Evolutionary conservation across 2,888 invertebrate species (phyloP), one percentile per base, ranked within the genome.

Genomic region (Tolmerus cingulatus): DNA sequence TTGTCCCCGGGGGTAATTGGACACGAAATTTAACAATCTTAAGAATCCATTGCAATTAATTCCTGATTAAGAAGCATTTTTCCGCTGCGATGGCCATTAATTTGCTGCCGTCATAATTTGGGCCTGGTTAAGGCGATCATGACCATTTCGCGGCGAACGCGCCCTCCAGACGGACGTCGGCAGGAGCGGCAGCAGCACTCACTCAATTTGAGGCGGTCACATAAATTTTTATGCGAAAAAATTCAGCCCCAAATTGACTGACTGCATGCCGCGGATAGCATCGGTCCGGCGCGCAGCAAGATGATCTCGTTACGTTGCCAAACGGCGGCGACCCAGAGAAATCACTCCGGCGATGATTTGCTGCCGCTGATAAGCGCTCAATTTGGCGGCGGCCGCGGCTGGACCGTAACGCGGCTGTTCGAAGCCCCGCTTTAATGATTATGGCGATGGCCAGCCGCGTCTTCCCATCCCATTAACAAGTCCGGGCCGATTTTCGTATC

Each of bases 1-100:
- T 74, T 85, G 85, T 85, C 85, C 74, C 46, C 85, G 27, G 66
- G 85, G 85, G 85, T 74, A 74, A 55, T 46, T 40, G 57, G 74
- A 40, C 43, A 43, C 14, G 19, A 85, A 46, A 74, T 74, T 85
- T 85, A 74, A 85, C 85, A 74, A 74, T 85, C 55, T 86, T 27
- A 40, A 43, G 57, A 86, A 86, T 86, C 78, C 57, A 86, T 86
- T 66, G 86, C 86, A 86, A 86, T 86, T 86, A 86, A 86, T 79
- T 86, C 66, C 43, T 86, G 86, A 86, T 86, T 86, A 86, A 86
- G 78, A 86, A 86, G 78, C 86, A 40, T 86, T 86, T 79, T 66
- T 86, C 40, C 78, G 86, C 46, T 34, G 40, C 57, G 78, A 57
- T 43, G 66, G 76, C 86, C 86, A 86, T 86, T 86, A 86, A 86